Base-by-base conservation (phyloP, 2,888 invertebrate species). In the Gari tellinella region DNA sequence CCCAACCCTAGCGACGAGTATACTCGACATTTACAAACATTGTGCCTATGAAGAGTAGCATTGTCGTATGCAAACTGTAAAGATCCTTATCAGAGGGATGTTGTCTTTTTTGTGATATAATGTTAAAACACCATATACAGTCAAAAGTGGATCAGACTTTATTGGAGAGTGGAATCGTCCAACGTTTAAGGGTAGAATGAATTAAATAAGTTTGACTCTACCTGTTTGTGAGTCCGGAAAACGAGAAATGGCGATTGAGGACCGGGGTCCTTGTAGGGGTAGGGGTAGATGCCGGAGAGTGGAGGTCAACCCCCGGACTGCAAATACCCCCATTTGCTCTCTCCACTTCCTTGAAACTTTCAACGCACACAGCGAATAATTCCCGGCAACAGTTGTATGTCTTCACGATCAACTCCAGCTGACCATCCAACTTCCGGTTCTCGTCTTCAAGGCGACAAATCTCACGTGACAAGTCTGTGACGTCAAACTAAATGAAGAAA, bases 291-390 rank as follows among this genome's bases (percentile, higher is more conserved):
- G 52, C 8, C 0, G 69, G 65, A n/a, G 57, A 58, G 17, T 46
- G 57, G 1, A 48, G 31, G 14, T 48, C 53, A 21, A 65, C 51
- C 2, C 48, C 67, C 7, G 56, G 52, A 1, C 60, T 52, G 14
- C 37, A 26, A 17, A 48, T 56, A 14, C 57, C 67, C 8, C 53
- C 60, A 10, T 53, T 51, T 23, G 67, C 64, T 40, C 60, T 51
- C 37, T 79, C 79, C 1, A 65, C 79, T 46, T 79, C 79, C 17
- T 67, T 65, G 23, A 79, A 75, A 62, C 79, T 79, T 21, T 79
- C 79, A 2, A 79, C 79, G 48, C 79, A 79, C 14, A 79, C 79
- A n/a, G 74, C 72, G 63, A 79, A 79, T 41, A 79, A 60, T 15
- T 79, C 74, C 25, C 79, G 65, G 46, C 78, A 78, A 25, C 73